Evolutionary conservation across 1,140 invertebrate genomes (phyloP).

Genomic region (Holcopasites calliopsidis): DNA sequence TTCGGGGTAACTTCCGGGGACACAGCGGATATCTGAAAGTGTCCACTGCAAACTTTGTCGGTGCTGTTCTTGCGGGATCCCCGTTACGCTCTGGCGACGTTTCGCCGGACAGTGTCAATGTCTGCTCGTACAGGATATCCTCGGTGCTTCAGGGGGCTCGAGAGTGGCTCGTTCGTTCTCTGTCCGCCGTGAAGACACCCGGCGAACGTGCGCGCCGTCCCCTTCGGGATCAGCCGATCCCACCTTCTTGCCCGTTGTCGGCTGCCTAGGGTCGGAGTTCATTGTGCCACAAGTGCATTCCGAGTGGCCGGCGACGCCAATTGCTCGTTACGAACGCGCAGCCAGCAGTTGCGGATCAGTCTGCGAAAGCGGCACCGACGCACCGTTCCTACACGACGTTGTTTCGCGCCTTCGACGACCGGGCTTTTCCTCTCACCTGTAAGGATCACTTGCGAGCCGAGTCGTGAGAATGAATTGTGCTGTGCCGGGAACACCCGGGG

Average conservation of each 20-base stretch:
- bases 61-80: too few species aligned
- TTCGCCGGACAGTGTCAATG: slow-evolving; percentile 49
- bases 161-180: slow-evolving; percentile 30
- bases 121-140: slow-evolving; percentile 57
- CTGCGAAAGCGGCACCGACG: slow-evolving; percentile 48
- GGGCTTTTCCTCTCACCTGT: neutral
- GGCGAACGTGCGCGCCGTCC: neutral
- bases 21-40: too few species aligned
- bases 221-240: slow-evolving; percentile 30
- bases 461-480: too few species aligned
- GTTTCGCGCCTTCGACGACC: neutral
- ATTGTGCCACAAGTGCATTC: slow-evolving; percentile 74
- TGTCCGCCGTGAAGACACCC: slow-evolving; percentile 1
- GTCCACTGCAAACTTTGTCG: too few species aligned
- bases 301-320: slow-evolving; percentile 63
- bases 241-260: slow-evolving; percentile 37
- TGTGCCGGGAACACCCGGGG: too few species aligned
- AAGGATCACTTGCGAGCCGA: too few species aligned
- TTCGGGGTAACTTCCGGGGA: neutral
- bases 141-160: slow-evolving; percentile 7
- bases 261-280: slow-evolving; percentile 71
- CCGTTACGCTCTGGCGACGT: slow-evolving; percentile 8
- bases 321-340: slow-evolving; percentile 56
- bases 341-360: slow-evolving; percentile 56
- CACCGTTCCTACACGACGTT: neutral